Evolutionary conservation across 2,113 vertebrate genomes (phyloP), one percentile per base, ranked within the genome.

Genomic region (Mastomys natalensis): DNA sequence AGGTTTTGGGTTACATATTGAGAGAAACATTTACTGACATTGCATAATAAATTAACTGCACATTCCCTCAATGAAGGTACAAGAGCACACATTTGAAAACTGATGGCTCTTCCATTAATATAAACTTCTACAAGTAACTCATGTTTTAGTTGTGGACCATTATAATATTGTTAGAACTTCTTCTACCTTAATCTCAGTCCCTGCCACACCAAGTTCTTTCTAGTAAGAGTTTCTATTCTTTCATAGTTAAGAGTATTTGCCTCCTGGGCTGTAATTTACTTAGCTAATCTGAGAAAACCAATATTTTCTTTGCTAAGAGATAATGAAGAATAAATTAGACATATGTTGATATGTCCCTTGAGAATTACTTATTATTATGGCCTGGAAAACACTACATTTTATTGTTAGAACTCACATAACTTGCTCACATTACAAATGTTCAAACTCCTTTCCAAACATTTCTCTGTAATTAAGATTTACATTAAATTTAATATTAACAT

Each of bases 121-220:
- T 76, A 53, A 93, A 81, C 34, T 58, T 96, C 34, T 96, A 29
- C 16, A 82, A 37, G 21, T 92, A 72, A 77, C 66, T 31, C 87
- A 73, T 85, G 64, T 90, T 68, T 88, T 21, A 90, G 0, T 9
- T 55, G 5, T 34, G 7, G 16, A 29, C 45, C 9, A 64, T 77
- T 68, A 8, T 78, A 60, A 9, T 31, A 7, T 60, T 37, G 3
- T n/a, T 82, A 78, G 40, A 58, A 11, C 34, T 26, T 37, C 29
- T 12, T 74, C 62, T 89, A 34, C 3, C 8, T 88, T 70, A 80
- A 21, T 51, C 11, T 84, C 34, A 17, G 19, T 17, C n/a, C 16
- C 45, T 70, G 26, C 24, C 31, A 55, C 2, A 2, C 19, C 34
- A 40, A 64, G 58, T 70, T 92, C 92, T 45, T 40, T 66, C 1